Evolutionary conservation across 2,888 invertebrate species (phyloP), one percentile per base, ranked within the genome.

Genomic region (Aleiodes alternator): DNA sequence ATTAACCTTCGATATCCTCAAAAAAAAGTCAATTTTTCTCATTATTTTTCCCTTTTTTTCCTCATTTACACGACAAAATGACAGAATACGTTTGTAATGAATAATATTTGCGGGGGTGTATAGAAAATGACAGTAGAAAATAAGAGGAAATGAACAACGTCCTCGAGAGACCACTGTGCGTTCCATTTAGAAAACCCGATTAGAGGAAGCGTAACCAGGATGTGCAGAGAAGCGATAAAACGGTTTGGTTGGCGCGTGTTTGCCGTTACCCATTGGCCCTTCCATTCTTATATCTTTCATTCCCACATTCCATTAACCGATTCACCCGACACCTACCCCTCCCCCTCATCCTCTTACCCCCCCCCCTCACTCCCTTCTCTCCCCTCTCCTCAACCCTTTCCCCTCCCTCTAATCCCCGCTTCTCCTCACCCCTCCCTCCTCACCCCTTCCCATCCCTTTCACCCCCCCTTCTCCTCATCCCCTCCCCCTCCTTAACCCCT

Each of bases 111-210:
- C 61, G 72, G 61, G 61, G 72, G 72, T 61, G 61, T 6, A 50
- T 57, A 34, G 31, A 31, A 8, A 56, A 70, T 72, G 38, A 72
- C 51, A 51, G 86, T 50, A 55, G 34, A 85, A 85, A 84, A 85
- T 70, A 83, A 82, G 78, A 86, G 86, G 86, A 86, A 86, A 82
- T 82, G 84, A 82, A 80, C 79, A 84, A 80, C 82, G 86, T 85
- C 86, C 86, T 86, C 86, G 84, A 85, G 84, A 85, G 82, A 79
- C 72, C 79, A 64, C 81, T 68, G 50, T 80, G 78, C 79, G 82
- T 80, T 80, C 77, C 85, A 86, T 86, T 86, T 86, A 84, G 86
- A 84, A 83, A 85, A 83, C 79, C 81, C 83, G 86, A 86, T 86
- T 75, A 75, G 75, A 75, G 34, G 55, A 71, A 74, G 56, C 34